Evolutionary conservation across 2,797 vertebrate species (phyloP).

Genomic region (Hypotaenidia okinawae): DNA sequence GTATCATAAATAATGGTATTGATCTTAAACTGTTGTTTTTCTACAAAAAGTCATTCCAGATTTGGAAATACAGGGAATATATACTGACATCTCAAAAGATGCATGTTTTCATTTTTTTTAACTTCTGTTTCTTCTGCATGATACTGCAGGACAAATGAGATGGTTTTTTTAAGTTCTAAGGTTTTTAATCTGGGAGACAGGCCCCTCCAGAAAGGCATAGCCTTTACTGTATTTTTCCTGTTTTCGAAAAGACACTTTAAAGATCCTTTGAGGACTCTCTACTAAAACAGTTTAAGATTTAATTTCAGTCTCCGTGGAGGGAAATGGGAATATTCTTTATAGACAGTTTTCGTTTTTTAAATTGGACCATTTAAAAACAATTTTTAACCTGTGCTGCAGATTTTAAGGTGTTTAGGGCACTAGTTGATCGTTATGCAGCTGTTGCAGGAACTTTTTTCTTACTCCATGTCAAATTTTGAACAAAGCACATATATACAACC

Average conservation of each 20-base stretch:
- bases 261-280: not conserved
- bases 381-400: not conserved
- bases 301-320: not conserved
- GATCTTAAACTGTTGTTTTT: constrained; percentile 34
- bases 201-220: not conserved
- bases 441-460: not conserved
- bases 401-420: not conserved
- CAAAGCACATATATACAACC: not conserved
- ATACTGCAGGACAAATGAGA: not conserved
- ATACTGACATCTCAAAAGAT: not conserved
- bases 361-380: not conserved
- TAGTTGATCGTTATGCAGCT: not conserved
- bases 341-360: not conserved
- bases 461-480: not conserved
- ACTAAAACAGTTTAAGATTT: not conserved
- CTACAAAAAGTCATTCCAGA: constrained; percentile 55
- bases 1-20: fast-evolving
- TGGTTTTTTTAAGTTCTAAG: not conserved
- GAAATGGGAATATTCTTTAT: not conserved
- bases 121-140: not conserved
- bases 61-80: not conserved
- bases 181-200: not conserved
- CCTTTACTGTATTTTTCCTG: not conserved
- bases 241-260: not conserved
- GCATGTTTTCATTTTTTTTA: not conserved